Base-by-base conservation (phyloP, 64 coral and sea anemone species). In the Stichodactyla mertensii region DNA sequence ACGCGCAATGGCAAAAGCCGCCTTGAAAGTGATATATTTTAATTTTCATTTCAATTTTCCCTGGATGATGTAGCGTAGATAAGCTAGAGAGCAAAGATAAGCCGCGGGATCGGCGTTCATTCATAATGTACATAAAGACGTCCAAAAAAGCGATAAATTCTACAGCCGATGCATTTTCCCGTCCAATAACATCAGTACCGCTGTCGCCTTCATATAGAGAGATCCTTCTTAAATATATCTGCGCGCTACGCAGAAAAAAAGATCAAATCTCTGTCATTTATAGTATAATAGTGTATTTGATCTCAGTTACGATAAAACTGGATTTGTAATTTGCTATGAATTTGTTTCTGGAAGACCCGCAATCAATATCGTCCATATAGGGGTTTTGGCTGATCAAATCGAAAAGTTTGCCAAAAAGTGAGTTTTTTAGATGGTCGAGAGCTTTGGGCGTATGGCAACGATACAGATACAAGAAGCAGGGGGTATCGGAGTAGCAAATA, bases 271-370 rank as follows among this genome's bases (percentile, higher is more conserved):
- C 24, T 74, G 23, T 74, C 69, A 74, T 74, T 74, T 74, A 74
- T 74, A 74, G n/a, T 31, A 74, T 74, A 74, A 74, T 74, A 31
- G 69, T 27, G 69, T 74, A 74, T 74, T 74, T 74, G 69, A 74
- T 74, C 62, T 66, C 62, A 22, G 24, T 74, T 27, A 23, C 27
- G 69, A 74, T 74, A 74, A 31, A n/a, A 4, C 26, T 28, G 24
- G 69, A 74, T 74, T 31, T 74, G 36, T 45, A 45, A 74, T 31
- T 74, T 74, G 24, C 69, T 74, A 11, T 74, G 69, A 74, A 74
- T 74, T 7, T 7, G 64, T 69, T 69, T 24, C 64, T 69, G 69
- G 8, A 1, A 10, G 69, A 12, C 69, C 69, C 24, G 24, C 24
- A 2, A 10, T 74, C 69, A 74, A 74, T 74, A 74, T 74, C 69